Evolutionary conservation across 2,797 vertebrate species (phyloP), one percentile per base, ranked within the genome.

Genomic region (Sebastes jordani): DNA sequence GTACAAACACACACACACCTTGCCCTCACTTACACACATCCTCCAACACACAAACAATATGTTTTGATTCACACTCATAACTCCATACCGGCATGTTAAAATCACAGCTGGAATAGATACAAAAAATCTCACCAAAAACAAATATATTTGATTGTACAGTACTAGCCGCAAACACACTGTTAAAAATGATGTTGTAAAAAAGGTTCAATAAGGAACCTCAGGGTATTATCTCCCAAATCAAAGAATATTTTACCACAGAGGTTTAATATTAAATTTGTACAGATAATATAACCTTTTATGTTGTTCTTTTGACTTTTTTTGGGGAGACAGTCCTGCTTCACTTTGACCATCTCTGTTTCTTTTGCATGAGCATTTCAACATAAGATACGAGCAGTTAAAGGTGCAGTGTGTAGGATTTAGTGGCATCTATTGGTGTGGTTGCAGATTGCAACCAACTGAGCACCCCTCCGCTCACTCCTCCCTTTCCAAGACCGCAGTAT

Each of bases 61-160:
- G 69, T 66, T 22, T 25, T 67, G 16, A 81, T 49, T 76, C 59
- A 84, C 58, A 71, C 58, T 63, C 42, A 13, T 30, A 38, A 49
- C 22, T 72, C 32, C 32, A 61, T 22, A 61, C 18, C 11, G 22
- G 56, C 11, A 22, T 56, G 27, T 65, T 67, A 54, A 67, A 72
- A 36, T 74, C 23, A 62, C 71, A 80, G 64, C 73, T 30, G 74
- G 78, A 85, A 84, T 73, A 76, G 67, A 13, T 30, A n/a, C 68
- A 55, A 70, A 77, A 68, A 77, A 68, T 83, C 62, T 5, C 62
- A 36, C 63, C 38, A 27, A 75, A 82, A 54, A 77, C 60, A 87
- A 81, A 70, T 60, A 65, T 5, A 38, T 42, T 55, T 61, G 38
- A 70, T 74, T 80, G 6, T 10, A 36, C 36, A 36, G 36, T 36